A percentile compares a stretch with the other conserved stretches of the same genome.
Conservation (phyloP, 2,797 vertebrate species). For the Channallabes apus region DNA sequence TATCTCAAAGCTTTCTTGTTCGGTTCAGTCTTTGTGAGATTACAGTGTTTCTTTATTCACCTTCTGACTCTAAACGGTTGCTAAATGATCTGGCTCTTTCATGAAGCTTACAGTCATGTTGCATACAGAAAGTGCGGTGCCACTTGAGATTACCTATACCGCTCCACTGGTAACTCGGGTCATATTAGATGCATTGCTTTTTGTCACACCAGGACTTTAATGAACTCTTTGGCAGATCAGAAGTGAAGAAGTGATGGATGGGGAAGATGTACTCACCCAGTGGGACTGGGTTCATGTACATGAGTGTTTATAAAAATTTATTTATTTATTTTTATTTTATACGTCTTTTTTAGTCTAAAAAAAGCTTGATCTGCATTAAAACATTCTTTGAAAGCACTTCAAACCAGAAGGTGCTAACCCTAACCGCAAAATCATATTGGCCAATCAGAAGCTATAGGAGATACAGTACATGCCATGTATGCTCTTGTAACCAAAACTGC, state of each 20-base stretch:
- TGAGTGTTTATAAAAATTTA: too few relatives aligned
- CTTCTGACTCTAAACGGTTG: background rate
- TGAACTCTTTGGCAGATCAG: background rate
- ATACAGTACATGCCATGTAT: too few relatives aligned
- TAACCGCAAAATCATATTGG: too few relatives aligned
- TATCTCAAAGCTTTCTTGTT: background rate
- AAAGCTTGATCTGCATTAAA: too few relatives aligned
- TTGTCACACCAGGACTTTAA: background rate
- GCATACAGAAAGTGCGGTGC: too few relatives aligned
- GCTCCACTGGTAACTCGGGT: background rate
- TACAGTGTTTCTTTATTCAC: slow-evolving; percentile 1
- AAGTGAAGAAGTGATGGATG: background rate
- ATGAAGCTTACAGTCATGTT: background rate
- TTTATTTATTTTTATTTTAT: too few relatives aligned
- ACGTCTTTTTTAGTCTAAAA: too few relatives aligned
- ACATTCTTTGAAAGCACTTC: too few relatives aligned
- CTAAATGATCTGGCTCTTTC: background rate
- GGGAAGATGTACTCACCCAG: background rate
- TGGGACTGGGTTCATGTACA: too few relatives aligned
- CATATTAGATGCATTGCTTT: background rate
- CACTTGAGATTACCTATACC: background rate
- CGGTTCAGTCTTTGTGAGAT: background rate
- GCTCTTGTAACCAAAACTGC: too few relatives aligned
- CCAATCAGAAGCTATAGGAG: too few relatives aligned
- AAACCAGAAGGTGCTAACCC: too few relatives aligned